Base-by-base conservation (phyloP, 2,797 vertebrate species). In the Manis crassicaudata region DNA sequence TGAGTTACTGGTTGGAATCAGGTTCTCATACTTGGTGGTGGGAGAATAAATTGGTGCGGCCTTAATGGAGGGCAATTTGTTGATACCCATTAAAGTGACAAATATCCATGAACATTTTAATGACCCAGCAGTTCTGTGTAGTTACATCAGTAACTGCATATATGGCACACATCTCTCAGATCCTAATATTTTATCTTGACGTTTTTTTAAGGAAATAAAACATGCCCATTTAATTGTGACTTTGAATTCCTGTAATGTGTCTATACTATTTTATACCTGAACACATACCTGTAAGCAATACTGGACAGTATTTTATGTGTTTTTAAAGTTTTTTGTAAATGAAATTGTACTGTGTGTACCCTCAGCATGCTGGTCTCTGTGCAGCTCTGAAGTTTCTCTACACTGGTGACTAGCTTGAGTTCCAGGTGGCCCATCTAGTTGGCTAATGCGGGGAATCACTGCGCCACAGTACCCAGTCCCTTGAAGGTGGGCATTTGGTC, bases 321-420 rank as follows among this genome's bases (percentile, higher is more conserved):
- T 83, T 90, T 88, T 16, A 73, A 73, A 68, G 43, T 72, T 73
- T 65, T 58, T 81, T 82, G 68, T 95, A 88, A 89, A 79, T 29
- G 8, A 82, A 87, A 50, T 88, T 80, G 14, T 85, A 43, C 56
- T 32, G 32, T 35, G 50, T 4, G 12, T 35, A 65, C 75, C 77
- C 46, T 87, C 18, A 82, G 6, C 37, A 27, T 72, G 35, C 65
- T 82, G 5, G 82, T 89, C 7, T 77, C 32, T 56, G 20, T 1
- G 2, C 83, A 63, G 16, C 56, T 81, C 43, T 86, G 89, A 90
- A 32, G 73, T 60, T 86, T 83, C 85, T 40, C 40, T 60, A n/a
- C 4, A 2, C 37, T 79, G 32, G 5, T 52, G 37, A 27, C 50
- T 90, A 52, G 37, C 18, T 40, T 89, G 21, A 62, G 67, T 80